Base-by-base conservation (phyloP, 1,140 invertebrate genomes). In the Lordiphosa clarofinis region DNA sequence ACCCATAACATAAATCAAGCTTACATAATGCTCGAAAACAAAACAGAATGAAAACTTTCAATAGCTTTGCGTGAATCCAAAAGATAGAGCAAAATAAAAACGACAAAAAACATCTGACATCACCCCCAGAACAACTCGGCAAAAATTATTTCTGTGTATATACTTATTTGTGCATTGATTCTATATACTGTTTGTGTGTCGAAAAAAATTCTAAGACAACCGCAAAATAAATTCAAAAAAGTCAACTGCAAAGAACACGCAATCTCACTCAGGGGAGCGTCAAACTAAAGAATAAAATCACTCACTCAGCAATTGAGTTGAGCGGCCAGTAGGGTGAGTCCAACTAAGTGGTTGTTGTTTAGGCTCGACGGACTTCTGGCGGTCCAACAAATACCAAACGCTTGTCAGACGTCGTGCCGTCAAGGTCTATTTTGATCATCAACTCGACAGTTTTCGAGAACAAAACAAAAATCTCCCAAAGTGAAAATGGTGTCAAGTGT, bases 401-500 rank as follows among this genome's bases (percentile, higher is more conserved):
- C 19, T 33, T 11, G 39, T 15, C 39, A 63, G 44, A 37, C 57
- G 55, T 13, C 53, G 73, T 10, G 35, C 47, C 35, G 57, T 70
- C 28, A 58, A 78, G 68, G 44, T 73, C 64, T 49, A 33, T 39
- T 33, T 11, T 8, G 28, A 31, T 46, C n/a, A 31, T 6, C 13
- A 24, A 7, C 33, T 19, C 6, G 19, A 11, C 10, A 11, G 12
- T 43, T 19, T 15, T 53, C 38, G 4, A 15, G 48, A 13, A 33
- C 36, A 21, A 35, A 50, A 40, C n/a, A 6, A 21, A 56, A 10
- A 33, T 36, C 36, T 28, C 21, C 24, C 4, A 11, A 35, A 24
- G 24, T 33, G 9, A 86, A 82, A 73, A 88, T 87, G 86, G 66
- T 79, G 44, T 75, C 76, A 31, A 69, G 60, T 71, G 64, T 68